A percentile compares a stretch with the other conserved stretches of the same genome.
Evolutionary conservation across 2,888 invertebrate species (phyloP).

Genomic region (Coelinius sp.): DNA sequence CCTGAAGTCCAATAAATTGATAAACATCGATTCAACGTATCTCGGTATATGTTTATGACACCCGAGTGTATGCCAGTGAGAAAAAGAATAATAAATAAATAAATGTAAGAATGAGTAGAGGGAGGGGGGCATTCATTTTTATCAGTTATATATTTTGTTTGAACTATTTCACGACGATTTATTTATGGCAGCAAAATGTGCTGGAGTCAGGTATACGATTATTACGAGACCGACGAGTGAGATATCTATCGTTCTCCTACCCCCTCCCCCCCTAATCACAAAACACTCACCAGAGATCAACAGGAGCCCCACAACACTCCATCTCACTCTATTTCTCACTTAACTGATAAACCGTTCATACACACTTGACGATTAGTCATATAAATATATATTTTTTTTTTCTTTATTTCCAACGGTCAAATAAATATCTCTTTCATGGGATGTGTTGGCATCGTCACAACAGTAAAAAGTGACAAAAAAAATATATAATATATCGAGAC

Average conservation of each 20-base stretch:
- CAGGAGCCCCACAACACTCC: background rate
- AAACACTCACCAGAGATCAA: background rate
- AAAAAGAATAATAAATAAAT: background rate
- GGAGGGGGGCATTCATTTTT: slow-evolving; percentile 17
- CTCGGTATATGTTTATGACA: slow-evolving; percentile 11
- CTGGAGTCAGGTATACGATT: background rate
- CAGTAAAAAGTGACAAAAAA: background rate
- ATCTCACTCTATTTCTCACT: no score
- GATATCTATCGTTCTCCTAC: slow-evolving; percentile 17
- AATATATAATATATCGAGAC: background rate
- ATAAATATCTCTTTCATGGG: slow-evolving; percentile 15
- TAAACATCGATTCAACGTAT: background rate
- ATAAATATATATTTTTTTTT: background rate
- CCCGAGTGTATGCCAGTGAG: background rate
- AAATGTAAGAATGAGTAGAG: background rate
- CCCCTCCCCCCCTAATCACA: background rate
- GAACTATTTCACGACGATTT: slow-evolving; percentile 9
- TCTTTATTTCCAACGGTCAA: background rate
- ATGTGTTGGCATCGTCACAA: background rate
- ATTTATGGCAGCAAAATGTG: slow-evolving; percentile 8
- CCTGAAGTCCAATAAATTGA: no score
- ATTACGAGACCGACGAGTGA: slow-evolving; percentile 15
- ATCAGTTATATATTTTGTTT: slow-evolving; percentile 14
- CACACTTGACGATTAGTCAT: slow-evolving; percentile 21
- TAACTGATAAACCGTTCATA: background rate